phyloP scores from a whole-genome alignment of 2,113 vertebrate species.

The Leiothrix lutea region DNA sequence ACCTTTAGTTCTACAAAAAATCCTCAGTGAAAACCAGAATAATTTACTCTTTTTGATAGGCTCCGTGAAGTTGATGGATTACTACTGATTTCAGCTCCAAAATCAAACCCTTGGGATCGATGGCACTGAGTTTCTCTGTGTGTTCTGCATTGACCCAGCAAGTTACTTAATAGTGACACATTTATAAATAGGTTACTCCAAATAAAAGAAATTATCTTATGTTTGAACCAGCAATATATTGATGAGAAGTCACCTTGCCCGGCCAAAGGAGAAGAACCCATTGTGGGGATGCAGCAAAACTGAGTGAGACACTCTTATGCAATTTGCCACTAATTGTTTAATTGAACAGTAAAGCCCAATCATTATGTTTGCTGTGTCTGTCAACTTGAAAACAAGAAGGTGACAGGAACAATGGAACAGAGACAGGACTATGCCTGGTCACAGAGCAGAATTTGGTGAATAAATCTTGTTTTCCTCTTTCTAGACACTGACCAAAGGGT shows the following conservation, averaged over 20 bases:
- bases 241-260: slow-evolving; percentile 26
- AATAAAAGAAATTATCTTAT: neutral
- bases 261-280: neutral
- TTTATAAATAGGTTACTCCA: neutral
- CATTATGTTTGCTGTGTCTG: neutral
- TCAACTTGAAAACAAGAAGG: neutral
- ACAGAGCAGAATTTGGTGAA: neutral
- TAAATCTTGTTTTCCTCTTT: neutral
- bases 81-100: neutral
- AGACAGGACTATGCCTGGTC: neutral
- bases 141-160: neutral
- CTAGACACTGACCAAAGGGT: neutral
- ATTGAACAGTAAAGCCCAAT: neutral
- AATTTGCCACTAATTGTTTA: neutral
- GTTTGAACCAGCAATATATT: neutral
- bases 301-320: neutral
- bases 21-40: neutral
- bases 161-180: slow-evolving; percentile 29
- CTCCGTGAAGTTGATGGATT: neutral
- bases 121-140: neutral
- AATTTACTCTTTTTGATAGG: neutral
- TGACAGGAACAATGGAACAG: neutral
- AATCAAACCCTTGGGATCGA: neutral
- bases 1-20: neutral
- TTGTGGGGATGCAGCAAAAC: neutral